Percentiles rank a stretch among this genome's conserved stretches.
phyloP scores from a whole-genome alignment of 2,888 invertebrate species.

The Perizoma affinitatum region DNA sequence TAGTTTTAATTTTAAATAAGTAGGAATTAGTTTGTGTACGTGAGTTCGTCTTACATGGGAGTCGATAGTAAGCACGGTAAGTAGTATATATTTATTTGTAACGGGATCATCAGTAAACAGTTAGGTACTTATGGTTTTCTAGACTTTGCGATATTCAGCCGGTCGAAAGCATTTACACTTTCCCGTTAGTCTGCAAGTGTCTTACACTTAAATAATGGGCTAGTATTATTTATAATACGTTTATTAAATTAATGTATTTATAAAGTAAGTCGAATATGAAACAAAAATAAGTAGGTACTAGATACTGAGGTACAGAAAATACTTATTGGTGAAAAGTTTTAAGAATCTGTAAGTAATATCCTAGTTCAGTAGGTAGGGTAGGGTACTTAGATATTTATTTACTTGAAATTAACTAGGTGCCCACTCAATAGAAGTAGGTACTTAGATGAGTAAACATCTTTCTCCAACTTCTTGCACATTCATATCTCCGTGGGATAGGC shows the following conservation, averaged over 20 bases:
- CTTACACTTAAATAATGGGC: too few species aligned
- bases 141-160: slow-evolving; percentile 8
- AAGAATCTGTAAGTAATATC: too few species aligned
- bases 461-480: slow-evolving; percentile 15
- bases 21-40: slow-evolving; percentile 45
- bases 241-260: too few species aligned
- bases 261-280: too few species aligned
- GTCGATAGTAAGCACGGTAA: slow-evolving; percentile 54
- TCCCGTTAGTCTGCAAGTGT: slow-evolving; percentile 4
- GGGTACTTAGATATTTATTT: too few species aligned
- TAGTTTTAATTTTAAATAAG: slow-evolving; percentile 43
- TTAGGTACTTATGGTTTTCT: neutral
- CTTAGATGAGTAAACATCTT: neutral
- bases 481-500: slow-evolving; percentile 14
- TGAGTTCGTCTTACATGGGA: slow-evolving; percentile 47
- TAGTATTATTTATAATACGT: too few species aligned
- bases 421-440: neutral
- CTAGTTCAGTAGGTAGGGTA: too few species aligned
- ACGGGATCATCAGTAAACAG: slow-evolving; percentile 36
- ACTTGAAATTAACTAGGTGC: too few species aligned
- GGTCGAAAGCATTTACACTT: slow-evolving; percentile 16
- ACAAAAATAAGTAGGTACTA: too few species aligned
- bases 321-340: too few species aligned
- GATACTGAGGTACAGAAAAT: too few species aligned
- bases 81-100: slow-evolving; percentile 42